Base-by-base conservation (phyloP, 2,888 invertebrate species). In the Lasioglossum calceatum region DNA sequence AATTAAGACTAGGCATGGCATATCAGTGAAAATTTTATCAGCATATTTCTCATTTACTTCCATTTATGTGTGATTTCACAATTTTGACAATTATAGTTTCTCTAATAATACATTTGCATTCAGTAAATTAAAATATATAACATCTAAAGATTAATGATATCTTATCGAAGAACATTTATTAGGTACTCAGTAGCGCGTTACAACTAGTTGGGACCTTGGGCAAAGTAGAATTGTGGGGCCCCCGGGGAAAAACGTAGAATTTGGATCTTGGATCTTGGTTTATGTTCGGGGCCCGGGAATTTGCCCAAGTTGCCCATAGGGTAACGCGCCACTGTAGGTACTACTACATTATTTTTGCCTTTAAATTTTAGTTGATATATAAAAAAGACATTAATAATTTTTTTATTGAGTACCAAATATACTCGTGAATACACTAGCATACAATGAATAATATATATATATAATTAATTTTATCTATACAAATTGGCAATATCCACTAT, bases 391-490 rank as follows among this genome's bases (percentile, higher is more conserved):
- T 82, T 85, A 39, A 39, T 85, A 39, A 39, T 74, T 71, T 71
- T 71, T 71, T 84, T 81, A 4, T 83, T 79, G 19, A 77, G 42
- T 74, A 58, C 50, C 36, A 73, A 81, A 78, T 44, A 75, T 50
- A 67, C 61, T 78, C 73, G 71, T 83, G 74, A 87, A 90, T 90
- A 75, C 82, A 87, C 61, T 77, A 81, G 84, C 77, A 87, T 82
- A 86, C 64, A 76, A 50, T 83, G 72, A 85, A 87, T 90, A 47
- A 72, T 85, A 87, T 67, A 74, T 79, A 86, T 79, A 87, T 85
- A 87, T 77, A 87, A 82, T 67, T 89, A 88, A 87, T 81, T 92
- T 92, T 88, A 92, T 90, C 77, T 90, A 92, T 91, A 85, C 83
- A 81, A 89, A 89, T 86, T 42, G 78, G 79, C 89, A 84, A 87